Base-by-base conservation (phyloP, 2,888 invertebrate genomes). In the Cerastis leucographa region DNA sequence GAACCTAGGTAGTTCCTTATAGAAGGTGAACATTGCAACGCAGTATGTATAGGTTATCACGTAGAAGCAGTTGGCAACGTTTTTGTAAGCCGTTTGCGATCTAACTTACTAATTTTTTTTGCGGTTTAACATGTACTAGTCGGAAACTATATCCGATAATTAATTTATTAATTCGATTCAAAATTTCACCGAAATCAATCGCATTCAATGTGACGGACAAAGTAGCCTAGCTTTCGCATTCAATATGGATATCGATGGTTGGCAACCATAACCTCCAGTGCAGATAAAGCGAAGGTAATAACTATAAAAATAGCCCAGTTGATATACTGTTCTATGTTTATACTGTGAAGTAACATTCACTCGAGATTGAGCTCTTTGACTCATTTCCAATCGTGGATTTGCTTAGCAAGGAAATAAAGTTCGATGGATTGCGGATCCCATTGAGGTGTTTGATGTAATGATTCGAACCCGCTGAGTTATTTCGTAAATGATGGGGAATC, bases 341-440 rank as follows among this genome's bases (percentile, higher is more conserved):
- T 17, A 49, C 56, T 73, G 65, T 80, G 25, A 17, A 44, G 35
- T 22, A 64, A 56, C 22, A 65, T 78, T 80, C 78, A 25, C 35
- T 56, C 49, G 54, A 68, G 76, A 82, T 77, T 67, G 74, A 81
- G 82, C 69, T 73, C 77, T 85, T 82, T 85, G 77, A 84, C 62
- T 84, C 74, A 74, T 76, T 85, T 46, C 69, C 74, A 69, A 84
- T 85, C 65, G 29, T 71, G 59, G 59, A 82, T 74, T 72, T 81
- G 75, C 77, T 85, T 85, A 74, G 59, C 66, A 69, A 72, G 76
- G 74, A 82, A 84, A 85, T 85, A 72, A 82, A 77, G 59, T 62
- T n/a, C 62, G 42, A 68, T 59, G 42, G 68, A 61, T 76, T 75
- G 71, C 35, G 71, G 56, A 83, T 71, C 62, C 64, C n/a, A 49